These are phyloP conservation scores for Stenopsyche tienmushanensis DNA, from an alignment of 1,140 invertebrate genomes.

Conservation along the genomic window DNA sequence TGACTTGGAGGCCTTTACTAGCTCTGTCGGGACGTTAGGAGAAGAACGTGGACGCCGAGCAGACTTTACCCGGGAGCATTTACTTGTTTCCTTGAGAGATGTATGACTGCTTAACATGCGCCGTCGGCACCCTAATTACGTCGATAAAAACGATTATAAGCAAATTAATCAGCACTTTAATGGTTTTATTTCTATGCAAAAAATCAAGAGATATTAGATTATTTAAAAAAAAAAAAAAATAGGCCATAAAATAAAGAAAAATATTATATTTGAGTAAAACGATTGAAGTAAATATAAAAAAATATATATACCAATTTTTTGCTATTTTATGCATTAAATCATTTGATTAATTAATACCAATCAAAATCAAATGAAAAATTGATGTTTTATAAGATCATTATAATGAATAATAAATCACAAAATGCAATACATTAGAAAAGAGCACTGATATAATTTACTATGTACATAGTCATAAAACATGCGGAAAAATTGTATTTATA, in stretches of 20 bases:
- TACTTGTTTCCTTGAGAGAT: too few species aligned
- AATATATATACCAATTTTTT: background rate
- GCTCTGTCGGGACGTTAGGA: background rate
- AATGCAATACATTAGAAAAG: background rate
- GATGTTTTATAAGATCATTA: background rate
- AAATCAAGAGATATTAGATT: background rate
- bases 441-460: background rate
- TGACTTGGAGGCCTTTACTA: background rate
- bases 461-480: background rate
- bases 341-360: too few species aligned
- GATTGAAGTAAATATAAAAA: background rate
- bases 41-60: background rate
- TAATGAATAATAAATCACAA: background rate
- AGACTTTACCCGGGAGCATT: background rate
- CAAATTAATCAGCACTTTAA: too few species aligned
- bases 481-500: too few species aligned
- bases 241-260: too few species aligned
- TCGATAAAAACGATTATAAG: too few species aligned
- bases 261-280: conserved; percentile 2
- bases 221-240: too few species aligned
- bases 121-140: background rate
- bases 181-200: background rate
- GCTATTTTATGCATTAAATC: background rate
- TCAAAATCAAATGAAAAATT: too few species aligned
- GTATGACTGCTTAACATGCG: too few species aligned